These are phyloP conservation scores for Trisateles emortualis DNA, from an alignment of 2,888 invertebrate species.

Conservation along the genomic window DNA sequence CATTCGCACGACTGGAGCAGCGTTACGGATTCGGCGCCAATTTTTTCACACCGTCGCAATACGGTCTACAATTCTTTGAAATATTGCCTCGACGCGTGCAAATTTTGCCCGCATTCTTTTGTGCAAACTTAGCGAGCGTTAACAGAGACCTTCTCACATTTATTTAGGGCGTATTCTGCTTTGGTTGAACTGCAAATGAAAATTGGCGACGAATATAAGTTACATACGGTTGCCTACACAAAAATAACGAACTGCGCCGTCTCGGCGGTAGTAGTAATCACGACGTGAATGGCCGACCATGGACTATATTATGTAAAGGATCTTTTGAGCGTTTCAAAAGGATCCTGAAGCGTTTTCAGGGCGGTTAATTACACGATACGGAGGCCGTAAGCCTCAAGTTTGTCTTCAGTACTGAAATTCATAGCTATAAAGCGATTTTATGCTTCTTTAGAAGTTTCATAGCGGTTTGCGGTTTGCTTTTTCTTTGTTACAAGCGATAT, in stretches of 20 bases:
- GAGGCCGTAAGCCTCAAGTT: slow-evolving; percentile 59
- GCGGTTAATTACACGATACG: slow-evolving; percentile 75
- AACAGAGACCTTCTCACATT: slow-evolving; percentile 30
- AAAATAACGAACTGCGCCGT: slow-evolving; percentile 83
- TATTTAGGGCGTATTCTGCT: slow-evolving; percentile 49
- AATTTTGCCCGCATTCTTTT: slow-evolving; percentile 44
- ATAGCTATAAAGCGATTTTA: slow-evolving; percentile 56
- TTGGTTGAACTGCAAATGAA: slow-evolving; percentile 47
- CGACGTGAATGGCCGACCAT: slow-evolving; percentile 73
- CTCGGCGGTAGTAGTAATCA: slow-evolving; percentile 75
- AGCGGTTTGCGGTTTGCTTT: slow-evolving; percentile 48
- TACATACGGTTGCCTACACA: slow-evolving; percentile 84
- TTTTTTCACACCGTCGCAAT: slow-evolving; percentile 57
- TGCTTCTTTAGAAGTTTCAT: slow-evolving; percentile 52
- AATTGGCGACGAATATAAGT: slow-evolving; percentile 61
- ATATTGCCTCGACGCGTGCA: slow-evolving; percentile 60
- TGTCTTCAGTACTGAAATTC: slow-evolving; percentile 57
- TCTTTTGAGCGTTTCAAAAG: slow-evolving; percentile 79
- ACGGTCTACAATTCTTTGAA: slow-evolving; percentile 60
- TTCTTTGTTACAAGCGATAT: slow-evolving; percentile 38
- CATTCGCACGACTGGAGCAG: slow-evolving; percentile 36
- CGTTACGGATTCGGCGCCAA: slow-evolving; percentile 42
- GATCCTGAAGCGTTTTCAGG: slow-evolving; percentile 68
- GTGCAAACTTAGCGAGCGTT: slow-evolving; percentile 30
- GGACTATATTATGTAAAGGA: slow-evolving; percentile 79